Conservation (phyloP, 2,113 vertebrate species). For the Rhombomys opimus region DNA sequence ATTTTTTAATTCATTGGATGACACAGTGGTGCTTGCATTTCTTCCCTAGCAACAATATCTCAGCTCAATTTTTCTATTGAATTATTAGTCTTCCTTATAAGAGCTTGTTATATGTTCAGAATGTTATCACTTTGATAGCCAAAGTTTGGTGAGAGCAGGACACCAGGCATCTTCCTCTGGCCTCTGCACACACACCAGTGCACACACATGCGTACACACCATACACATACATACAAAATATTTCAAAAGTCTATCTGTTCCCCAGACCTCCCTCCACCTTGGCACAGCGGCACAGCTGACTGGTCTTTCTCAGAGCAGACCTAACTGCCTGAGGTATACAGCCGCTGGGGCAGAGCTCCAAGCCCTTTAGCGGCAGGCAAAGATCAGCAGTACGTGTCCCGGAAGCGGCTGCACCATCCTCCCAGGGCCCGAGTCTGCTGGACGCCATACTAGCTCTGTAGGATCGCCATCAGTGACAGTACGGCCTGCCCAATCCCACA, state of each 20-base stretch:
- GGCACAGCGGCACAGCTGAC: too few species aligned
- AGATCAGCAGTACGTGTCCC: too few species aligned
- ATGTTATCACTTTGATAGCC: neutral
- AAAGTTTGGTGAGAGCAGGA: neutral
- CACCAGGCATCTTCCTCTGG: neutral
- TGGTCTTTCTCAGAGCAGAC: too few species aligned
- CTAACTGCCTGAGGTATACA: too few species aligned
- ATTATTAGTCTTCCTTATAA: neutral
- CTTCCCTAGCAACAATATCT: neutral
- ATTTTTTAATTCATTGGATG: neutral
- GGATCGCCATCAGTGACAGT: too few species aligned
- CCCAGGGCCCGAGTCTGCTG: too few species aligned
- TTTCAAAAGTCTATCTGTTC: neutral
- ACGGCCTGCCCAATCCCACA: too few species aligned
- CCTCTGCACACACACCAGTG: neutral
- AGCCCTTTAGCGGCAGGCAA: too few species aligned
- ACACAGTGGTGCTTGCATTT: neutral
- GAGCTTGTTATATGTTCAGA: neutral
- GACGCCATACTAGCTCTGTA: too few species aligned
- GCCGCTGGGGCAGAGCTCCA: too few species aligned
- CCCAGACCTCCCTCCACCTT: too few species aligned
- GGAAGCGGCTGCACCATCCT: too few species aligned
- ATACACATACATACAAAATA: neutral
- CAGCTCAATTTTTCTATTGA: neutral
- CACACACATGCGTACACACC: neutral